phyloP scores from a whole-genome alignment of 92 coral and sea anemone genomes.

The Epizoanthus illoricatus region DNA sequence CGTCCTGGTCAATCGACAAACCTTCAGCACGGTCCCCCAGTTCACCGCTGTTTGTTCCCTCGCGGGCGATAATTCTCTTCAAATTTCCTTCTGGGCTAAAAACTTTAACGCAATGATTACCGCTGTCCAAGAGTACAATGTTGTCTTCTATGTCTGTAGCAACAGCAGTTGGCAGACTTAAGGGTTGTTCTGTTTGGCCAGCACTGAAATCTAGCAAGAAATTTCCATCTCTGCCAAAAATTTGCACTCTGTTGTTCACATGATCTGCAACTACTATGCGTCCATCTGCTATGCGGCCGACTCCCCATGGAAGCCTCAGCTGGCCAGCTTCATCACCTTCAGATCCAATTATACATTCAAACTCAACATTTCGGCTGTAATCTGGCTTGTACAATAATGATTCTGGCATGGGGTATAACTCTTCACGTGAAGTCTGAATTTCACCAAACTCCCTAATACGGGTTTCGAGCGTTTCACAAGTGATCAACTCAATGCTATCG shows the following conservation, averaged over 20 bases:
- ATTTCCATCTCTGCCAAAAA: constrained; percentile 37
- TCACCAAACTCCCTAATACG: constrained; percentile 26
- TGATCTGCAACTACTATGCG: constrained; percentile 65
- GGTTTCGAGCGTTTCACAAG: constrained; percentile 1
- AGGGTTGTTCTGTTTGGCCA: constrained; percentile 2
- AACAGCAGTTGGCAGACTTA: constrained; percentile 56
- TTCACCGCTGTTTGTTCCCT: constrained; percentile 35
- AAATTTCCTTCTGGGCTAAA: constrained; percentile 47
- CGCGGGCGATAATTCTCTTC: constrained; percentile 32
- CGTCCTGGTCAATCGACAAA: constrained; percentile 57
- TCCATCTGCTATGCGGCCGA: constrained; percentile 45
- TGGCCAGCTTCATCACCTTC: constrained; percentile 39
- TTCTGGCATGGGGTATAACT: not conserved
- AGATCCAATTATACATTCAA: constrained; percentile 31
- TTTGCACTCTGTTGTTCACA: constrained; percentile 53
- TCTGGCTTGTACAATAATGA: constrained; percentile 36
- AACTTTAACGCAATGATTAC: constrained; percentile 42
- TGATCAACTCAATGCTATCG: constrained; percentile 19
- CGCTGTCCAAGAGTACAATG: constrained; percentile 52
- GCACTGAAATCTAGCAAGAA: not conserved
- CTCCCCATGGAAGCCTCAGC: constrained; percentile 69
- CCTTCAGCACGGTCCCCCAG: constrained; percentile 65
- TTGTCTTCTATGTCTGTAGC: constrained; percentile 48
- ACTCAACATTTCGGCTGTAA: constrained; percentile 22
- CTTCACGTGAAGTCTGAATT: constrained; percentile 27